Evolutionary conservation across 2,888 invertebrate species (phyloP).

Genomic region (Sinodicranocentrus sp.): DNA sequence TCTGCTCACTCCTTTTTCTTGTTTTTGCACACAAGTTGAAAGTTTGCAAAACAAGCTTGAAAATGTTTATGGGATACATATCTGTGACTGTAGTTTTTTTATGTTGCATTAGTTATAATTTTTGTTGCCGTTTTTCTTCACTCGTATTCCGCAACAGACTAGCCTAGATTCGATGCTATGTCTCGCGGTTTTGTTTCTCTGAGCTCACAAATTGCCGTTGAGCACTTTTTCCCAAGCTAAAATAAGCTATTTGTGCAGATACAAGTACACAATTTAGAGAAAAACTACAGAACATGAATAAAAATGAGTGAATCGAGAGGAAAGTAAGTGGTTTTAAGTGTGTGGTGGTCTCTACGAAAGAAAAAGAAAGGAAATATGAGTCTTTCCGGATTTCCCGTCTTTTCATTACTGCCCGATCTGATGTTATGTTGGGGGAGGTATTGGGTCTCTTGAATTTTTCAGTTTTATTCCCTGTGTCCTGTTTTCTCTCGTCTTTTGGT

Average conservation of each 20-base stretch:
- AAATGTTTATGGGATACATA: constrained; percentile 1
- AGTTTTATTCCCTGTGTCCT: background rate
- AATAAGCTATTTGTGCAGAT: background rate
- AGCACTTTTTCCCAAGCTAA: background rate
- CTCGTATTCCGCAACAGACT: too few species aligned
- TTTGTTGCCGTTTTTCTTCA: background rate
- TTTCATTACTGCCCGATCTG: constrained; percentile 8
- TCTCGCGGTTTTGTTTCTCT: background rate
- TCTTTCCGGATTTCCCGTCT: background rate
- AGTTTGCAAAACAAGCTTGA: background rate
- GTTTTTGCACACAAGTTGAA: too few species aligned
- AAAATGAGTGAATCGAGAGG: constrained; percentile 18
- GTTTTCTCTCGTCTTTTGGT: background rate
- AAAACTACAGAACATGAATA: constrained; percentile 21
- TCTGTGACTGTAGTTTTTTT: background rate
- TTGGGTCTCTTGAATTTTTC: constrained; percentile 15
- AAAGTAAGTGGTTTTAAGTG: constrained; percentile 3
- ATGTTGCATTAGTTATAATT: constrained; percentile 9
- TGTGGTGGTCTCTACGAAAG: background rate
- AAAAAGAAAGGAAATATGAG: constrained; percentile 12
- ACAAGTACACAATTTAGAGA: constrained; percentile 10
- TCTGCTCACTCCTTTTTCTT: too few species aligned
- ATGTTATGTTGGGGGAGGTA: background rate
- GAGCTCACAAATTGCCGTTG: constrained; percentile 1
- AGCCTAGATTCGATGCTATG: background rate